Evolutionary conservation across 2,888 invertebrate species (phyloP), one percentile per base, ranked within the genome.

Genomic region (Pterostichus madidus): DNA sequence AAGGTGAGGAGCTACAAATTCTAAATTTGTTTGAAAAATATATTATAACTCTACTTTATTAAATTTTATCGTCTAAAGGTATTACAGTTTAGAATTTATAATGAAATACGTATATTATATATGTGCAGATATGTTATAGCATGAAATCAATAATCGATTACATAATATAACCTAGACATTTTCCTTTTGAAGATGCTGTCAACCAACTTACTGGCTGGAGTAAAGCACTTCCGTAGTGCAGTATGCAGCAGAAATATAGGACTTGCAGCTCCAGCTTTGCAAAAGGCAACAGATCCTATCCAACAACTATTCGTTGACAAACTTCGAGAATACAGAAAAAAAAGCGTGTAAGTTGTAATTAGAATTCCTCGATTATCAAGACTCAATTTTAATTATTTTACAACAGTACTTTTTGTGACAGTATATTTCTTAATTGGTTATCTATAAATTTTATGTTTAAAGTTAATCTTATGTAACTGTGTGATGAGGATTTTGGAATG

Each of bases 231-330:
- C 24, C 87, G 86, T 17, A 85, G 85, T 52, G 88, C 87, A 11
- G 89, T 93, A 84, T 90, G 92, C 85, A 92, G 93, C 79, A 92
- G 96, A 83, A 96, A 95, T 89, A 90, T 97, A 87, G 96, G 96
- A 81, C 92, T 96, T 68, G 90, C 93, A 75, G 94, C 94, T 59
- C 94, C 94, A 73, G 92, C 91, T 39, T 88, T 94, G 52, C 93
- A 93, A 87, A 96, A 95, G 89, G 95, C 94, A 1, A 90, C 92
- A 2, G 98, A 99, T 89, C 98, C 98, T 4, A 96, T 99, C 87
- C 98, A 98, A 90, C 95, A 98, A 90, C 91, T 98, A 76, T 99
- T 99, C 90, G 89, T 98, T 52, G 96, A 98, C 86, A 98, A 98
- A 93, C 93, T 98, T 86, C 93, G 94, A 85, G 98, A 98, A 91